These are phyloP conservation scores for Merodon equestris DNA, from an alignment of 2,888 invertebrate genomes.

Conservation along the genomic window DNA sequence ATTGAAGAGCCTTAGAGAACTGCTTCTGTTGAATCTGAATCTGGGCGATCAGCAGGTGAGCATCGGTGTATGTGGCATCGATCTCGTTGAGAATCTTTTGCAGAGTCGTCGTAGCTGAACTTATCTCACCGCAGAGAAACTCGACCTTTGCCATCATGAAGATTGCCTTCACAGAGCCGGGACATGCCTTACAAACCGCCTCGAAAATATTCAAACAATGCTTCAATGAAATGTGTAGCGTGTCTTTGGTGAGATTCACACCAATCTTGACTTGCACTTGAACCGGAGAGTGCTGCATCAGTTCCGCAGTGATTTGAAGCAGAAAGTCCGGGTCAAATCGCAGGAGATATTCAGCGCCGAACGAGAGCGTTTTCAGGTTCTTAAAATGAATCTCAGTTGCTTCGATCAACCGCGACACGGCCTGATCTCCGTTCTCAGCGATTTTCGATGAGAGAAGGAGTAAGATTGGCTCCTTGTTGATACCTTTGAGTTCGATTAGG, in stretches of 20 bases:
- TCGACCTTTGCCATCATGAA: constrained; percentile 89
- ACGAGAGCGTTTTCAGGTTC: constrained; percentile 81
- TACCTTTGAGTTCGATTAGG: constrained; percentile 88
- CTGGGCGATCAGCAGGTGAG: constrained; percentile 91
- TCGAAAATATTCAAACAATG: constrained; percentile 85
- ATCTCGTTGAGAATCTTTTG: constrained; percentile 86
- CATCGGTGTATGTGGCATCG: constrained; percentile 90
- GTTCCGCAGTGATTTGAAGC: constrained; percentile 87
- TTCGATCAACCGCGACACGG: constrained; percentile 82
- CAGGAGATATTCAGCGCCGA: constrained; percentile 87
- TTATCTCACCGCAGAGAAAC: constrained; percentile 88
- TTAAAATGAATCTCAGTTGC: constrained; percentile 82
- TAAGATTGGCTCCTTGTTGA: constrained; percentile 84
- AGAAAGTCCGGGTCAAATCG: constrained; percentile 92
- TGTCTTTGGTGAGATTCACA: constrained; percentile 78
- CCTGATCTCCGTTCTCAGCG: constrained; percentile 80
- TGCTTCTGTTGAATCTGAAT: constrained; percentile 86
- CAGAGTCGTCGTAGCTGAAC: constrained; percentile 85
- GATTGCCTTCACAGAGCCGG: constrained; percentile 85
- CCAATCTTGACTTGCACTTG: constrained; percentile 80
- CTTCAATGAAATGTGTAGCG: constrained; percentile 80
- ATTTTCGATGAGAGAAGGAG: constrained; percentile 85
- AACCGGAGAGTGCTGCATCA: constrained; percentile 86
- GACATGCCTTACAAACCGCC: constrained; percentile 87
- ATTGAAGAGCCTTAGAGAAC: constrained; percentile 89